These are phyloP conservation scores for Tamandua tetradactyla DNA, from an alignment of 2,797 vertebrate genomes.

Conservation along the genomic window DNA sequence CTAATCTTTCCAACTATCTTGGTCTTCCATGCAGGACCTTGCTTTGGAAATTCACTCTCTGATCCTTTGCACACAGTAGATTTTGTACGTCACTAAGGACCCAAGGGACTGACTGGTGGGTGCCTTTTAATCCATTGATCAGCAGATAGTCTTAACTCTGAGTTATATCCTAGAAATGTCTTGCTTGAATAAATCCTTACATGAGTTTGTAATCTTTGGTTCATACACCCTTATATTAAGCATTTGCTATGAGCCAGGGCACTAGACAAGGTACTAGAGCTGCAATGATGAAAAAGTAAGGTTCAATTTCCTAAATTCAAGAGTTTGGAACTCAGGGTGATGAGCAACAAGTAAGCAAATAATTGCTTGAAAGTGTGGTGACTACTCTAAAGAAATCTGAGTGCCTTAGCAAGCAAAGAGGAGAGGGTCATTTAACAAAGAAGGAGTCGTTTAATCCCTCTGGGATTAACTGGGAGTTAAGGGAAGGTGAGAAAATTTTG, in stretches of 20 bases:
- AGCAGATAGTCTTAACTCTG: not conserved
- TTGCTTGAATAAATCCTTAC: not conserved
- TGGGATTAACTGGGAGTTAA: not conserved
- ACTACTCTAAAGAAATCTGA: not conserved
- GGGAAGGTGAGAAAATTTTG: not conserved
- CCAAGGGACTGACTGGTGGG: not conserved
- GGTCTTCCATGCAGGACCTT: not conserved
- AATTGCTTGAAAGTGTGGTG: not conserved
- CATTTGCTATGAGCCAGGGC: not conserved
- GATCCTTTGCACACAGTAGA: not conserved
- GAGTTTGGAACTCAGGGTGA: not conserved
- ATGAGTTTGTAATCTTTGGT: not conserved
- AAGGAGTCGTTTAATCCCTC: not conserved
- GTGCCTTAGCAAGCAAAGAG: not conserved
- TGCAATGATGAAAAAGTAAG: not conserved
- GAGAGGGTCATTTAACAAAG: not conserved
- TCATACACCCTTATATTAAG: not conserved
- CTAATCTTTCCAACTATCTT: not conserved
- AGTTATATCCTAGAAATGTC: slow-evolving; percentile 9
- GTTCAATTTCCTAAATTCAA: not conserved
- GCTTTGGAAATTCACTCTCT: not conserved
- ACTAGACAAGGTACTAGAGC: not conserved
- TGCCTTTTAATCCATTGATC: not conserved
- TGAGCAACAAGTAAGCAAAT: not conserved
- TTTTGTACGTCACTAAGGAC: not conserved